phyloP scores from a whole-genome alignment of 2,888 invertebrate species.

The Eristalinus sepulchralis region DNA sequence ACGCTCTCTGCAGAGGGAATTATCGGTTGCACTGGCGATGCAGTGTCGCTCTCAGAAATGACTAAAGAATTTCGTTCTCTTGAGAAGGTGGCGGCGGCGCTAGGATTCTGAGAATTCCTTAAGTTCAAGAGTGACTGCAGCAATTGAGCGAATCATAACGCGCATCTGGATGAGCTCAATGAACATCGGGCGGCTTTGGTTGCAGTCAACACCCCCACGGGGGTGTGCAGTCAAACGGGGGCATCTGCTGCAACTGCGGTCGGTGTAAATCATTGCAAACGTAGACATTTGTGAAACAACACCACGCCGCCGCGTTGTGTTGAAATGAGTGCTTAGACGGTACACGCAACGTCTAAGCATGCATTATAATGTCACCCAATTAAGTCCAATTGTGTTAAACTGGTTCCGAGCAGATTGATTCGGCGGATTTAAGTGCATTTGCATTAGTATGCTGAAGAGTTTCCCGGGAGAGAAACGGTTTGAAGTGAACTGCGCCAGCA shows the following conservation, averaged over 20 bases:
- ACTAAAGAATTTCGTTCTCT: not conserved
- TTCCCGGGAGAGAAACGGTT: not conserved
- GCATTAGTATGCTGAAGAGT: not conserved
- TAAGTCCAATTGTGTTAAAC: not conserved
- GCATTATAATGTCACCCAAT: not conserved
- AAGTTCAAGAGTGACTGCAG: not conserved
- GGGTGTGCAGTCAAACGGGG: not conserved
- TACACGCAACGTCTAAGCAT: not conserved
- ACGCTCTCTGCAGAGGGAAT: not conserved
- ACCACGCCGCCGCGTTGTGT: not conserved
- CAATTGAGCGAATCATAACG: not conserved
- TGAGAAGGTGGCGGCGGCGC: not conserved
- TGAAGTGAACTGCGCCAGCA: not conserved
- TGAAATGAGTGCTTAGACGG: not conserved
- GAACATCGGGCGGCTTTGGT: not conserved
- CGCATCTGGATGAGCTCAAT: not conserved
- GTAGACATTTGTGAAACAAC: not conserved
- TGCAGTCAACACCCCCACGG: not conserved
- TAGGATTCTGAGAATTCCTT: not conserved
- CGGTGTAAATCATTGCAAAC: not conserved
- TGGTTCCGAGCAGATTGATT: not conserved
- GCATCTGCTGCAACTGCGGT: not conserved
- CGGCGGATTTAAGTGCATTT: not conserved
- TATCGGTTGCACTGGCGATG: not conserved
- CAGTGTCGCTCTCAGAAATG: no score